Conservation (phyloP, 2,888 invertebrate genomes). For the Digitonthophagus gazella region DNA sequence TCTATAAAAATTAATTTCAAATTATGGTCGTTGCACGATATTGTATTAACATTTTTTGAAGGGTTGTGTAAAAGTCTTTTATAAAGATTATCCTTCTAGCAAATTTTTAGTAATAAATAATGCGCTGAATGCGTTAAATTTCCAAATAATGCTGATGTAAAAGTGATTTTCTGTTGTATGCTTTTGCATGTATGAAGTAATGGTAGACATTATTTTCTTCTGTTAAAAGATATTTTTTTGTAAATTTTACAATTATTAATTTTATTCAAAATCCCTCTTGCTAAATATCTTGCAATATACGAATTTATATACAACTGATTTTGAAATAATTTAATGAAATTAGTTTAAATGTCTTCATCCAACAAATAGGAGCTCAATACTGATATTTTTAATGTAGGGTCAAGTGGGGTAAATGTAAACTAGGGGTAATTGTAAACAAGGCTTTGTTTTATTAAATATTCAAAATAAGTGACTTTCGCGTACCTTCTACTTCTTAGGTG, state of each 20-base stretch:
- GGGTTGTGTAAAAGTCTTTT: background rate
- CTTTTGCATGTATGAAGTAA: background rate
- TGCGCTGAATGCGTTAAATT: background rate
- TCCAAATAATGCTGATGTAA: background rate
- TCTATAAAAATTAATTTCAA: background rate
- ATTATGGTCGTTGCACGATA: background rate
- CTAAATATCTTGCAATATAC: background rate
- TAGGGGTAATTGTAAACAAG: too few species aligned
- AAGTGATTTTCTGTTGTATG: background rate
- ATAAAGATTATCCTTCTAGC: background rate
- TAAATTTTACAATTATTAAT: background rate
- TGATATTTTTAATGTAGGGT: background rate
- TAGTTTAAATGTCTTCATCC: background rate
- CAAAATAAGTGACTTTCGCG: too few species aligned
- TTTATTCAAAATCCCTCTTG: background rate
- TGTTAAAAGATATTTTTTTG: background rate
- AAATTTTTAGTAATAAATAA: background rate
- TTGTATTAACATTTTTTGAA: background rate
- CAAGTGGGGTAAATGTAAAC: too few species aligned
- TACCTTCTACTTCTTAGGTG: too few species aligned
- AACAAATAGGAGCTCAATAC: background rate
- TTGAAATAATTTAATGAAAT: background rate
- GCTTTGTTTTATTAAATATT: too few species aligned
- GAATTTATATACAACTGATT: background rate
- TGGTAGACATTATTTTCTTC: background rate